These are phyloP conservation scores for Phrynocephalus forsythii DNA, from an alignment of 2,797 vertebrate species.

Conservation along the genomic window DNA sequence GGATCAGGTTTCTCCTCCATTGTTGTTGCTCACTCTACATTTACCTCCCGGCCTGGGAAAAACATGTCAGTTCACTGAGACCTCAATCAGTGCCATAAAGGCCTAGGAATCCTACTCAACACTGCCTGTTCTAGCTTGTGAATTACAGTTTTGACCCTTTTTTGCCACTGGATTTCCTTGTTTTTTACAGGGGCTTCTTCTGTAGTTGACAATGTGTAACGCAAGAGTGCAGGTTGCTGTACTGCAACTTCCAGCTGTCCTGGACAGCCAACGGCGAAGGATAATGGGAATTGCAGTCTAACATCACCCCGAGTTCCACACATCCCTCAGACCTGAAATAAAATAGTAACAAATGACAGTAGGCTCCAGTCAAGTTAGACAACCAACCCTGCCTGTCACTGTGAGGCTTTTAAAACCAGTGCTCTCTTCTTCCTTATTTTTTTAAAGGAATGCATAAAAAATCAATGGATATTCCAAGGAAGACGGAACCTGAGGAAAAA, in stretches of 20 bases:
- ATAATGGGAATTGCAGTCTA: neutral
- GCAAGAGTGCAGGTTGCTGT: neutral
- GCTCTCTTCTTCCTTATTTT: slow-evolving; percentile 35
- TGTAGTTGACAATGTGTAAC: no score
- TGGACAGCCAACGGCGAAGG: neutral
- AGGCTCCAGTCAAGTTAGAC: neutral
- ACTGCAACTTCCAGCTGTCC: neutral
- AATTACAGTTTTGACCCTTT: no score
- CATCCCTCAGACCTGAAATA: neutral
- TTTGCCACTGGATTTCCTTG: no score
- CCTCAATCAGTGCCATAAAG: no score
- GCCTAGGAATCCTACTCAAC: no score
- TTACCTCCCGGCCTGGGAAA: no score
- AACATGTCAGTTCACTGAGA: no score
- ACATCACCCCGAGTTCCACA: neutral
- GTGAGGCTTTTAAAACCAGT: slow-evolving; percentile 35
- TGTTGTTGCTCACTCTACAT: no score
- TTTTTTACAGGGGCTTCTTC: no score
- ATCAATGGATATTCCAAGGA: slow-evolving; percentile 86
- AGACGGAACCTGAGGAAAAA: slow-evolving; percentile 79
- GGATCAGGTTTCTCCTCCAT: no score
- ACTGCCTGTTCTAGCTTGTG: no score
- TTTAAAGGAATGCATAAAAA: slow-evolving; percentile 94
- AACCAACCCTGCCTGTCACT: fast-evolving
- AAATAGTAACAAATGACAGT: neutral